These are phyloP conservation scores for Coranthus polyacanthus DNA, from an alignment of 2,797 vertebrate species.

Conservation along the genomic window DNA sequence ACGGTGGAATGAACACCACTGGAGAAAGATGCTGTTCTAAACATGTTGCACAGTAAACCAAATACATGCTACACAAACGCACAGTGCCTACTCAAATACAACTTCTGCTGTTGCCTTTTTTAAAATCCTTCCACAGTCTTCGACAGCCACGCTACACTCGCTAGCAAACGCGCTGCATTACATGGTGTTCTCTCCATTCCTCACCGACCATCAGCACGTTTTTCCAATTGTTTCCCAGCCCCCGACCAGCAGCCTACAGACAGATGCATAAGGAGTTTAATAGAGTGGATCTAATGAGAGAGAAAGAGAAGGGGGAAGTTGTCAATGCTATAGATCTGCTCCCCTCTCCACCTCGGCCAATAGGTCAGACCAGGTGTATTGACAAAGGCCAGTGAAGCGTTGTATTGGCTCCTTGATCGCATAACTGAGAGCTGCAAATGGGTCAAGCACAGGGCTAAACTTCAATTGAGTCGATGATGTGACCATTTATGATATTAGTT, in stretches of 20 bases:
- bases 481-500: constrained; percentile 46
- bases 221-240: constrained; percentile 50
- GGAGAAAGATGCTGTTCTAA: constrained; percentile 2
- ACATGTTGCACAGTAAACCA: not conserved
- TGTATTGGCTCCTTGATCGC: constrained; percentile 74
- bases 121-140: constrained; percentile 30
- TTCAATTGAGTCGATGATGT: constrained; percentile 68
- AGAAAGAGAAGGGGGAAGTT: constrained; percentile 38
- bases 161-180: not conserved
- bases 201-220: constrained; percentile 45
- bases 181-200: constrained; percentile 25
- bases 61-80: constrained; percentile 7
- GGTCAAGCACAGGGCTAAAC: constrained; percentile 65
- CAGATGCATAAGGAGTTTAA: constrained; percentile 78
- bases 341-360: constrained; percentile 55
- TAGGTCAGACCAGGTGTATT: constrained; percentile 75
- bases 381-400: constrained; percentile 63
- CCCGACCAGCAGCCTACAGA: constrained; percentile 62
- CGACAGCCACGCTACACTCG: not conserved
- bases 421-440: constrained; percentile 55
- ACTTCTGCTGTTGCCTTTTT: constrained; percentile 2
- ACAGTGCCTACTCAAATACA: constrained; percentile 6
- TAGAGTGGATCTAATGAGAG: constrained; percentile 81
- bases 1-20: not conserved
- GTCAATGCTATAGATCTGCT: constrained; percentile 74